Base-by-base conservation (phyloP, 2,113 vertebrate genomes). In the Microtus montanus region DNA sequence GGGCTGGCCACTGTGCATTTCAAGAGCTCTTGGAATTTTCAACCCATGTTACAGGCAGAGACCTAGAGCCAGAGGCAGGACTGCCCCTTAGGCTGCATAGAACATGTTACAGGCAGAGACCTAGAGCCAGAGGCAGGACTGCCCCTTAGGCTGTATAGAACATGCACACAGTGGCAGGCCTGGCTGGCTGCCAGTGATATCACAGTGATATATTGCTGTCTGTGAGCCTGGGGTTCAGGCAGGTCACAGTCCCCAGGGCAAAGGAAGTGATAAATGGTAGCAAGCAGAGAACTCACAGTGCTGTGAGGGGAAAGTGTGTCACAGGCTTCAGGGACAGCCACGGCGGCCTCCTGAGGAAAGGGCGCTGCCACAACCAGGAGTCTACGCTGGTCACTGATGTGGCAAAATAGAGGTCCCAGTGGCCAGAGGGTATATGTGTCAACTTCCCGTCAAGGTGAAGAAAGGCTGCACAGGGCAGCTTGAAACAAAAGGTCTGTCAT, bases 101-200 rank as follows among this genome's bases (percentile, higher is more conserved):
- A 26, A 24, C 68, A 54, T 7, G 44, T 49, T 68, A 38, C 4
- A 87, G 64, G n/a, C 44, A 66, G 79, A 61, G 82, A 41, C 58
- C 35, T 63, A 52, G 61, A 22, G 35, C 41, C 44, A 47, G 44
- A 47, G 44, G 44, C 44, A 47, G 30, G 49, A 73, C 8, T 35
- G 47, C 44, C 58, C 63, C 41, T 47, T 11, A 66, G 64, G 49
- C n/a, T 19, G 75, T 7, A 8, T 5, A 52, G 24, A 26, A 24
- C 9, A 8, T 63, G 17, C 64, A 9, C 0, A n/a, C 12, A 0
- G 5, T 4, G 12, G 2, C 30, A 52, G 41, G 41, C 10, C 12
- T 17, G 3, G 5, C 52, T 63, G 24, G 49, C 73, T 82, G 24
- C 54, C 33, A 54, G 66, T n/a, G 24, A 6, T 30, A 44, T 28